These are phyloP conservation scores for Zoanthus sociatus DNA, from an alignment of 92 coral and sea anemone genomes.

Conservation along the genomic window DNA sequence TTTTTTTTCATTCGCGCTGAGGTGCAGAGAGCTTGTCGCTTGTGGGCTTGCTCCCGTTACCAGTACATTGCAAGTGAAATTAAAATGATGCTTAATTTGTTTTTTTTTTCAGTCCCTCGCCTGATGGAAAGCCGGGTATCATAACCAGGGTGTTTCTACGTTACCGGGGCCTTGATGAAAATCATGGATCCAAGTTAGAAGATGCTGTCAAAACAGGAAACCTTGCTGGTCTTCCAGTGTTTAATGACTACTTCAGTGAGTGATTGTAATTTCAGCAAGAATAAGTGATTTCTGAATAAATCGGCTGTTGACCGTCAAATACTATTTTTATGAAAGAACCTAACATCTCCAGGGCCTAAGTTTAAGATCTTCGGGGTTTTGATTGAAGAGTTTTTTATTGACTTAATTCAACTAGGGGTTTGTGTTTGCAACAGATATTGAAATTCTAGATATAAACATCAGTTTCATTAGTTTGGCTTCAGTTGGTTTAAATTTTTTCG, in stretches of 20 bases:
- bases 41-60: no score
- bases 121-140: conserved; percentile 1
- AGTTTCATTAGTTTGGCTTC: no score
- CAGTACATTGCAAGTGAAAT: no score
- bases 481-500: no score
- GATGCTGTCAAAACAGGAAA: conserved; percentile 67
- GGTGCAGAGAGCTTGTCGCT: no score
- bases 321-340: background rate
- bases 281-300: background rate
- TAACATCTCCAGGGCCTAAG: background rate
- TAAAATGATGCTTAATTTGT: no score
- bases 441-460: no score
- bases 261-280: background rate
- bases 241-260: conserved; percentile 83
- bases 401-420: no score
- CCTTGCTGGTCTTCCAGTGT: conserved; percentile 86
- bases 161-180: conserved; percentile 50
- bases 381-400: no score
- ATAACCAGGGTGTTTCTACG: conserved; percentile 25
- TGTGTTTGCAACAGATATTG: no score
- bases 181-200: conserved; percentile 67
- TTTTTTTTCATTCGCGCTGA: no score
- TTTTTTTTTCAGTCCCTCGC: conserved; percentile 7
- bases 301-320: background rate
- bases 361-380: no score